A percentile compares a stretch with the other conserved stretches of the same genome.
phyloP scores from a whole-genome alignment of 1,140 invertebrate species.

The Nephila pilipes region DNA sequence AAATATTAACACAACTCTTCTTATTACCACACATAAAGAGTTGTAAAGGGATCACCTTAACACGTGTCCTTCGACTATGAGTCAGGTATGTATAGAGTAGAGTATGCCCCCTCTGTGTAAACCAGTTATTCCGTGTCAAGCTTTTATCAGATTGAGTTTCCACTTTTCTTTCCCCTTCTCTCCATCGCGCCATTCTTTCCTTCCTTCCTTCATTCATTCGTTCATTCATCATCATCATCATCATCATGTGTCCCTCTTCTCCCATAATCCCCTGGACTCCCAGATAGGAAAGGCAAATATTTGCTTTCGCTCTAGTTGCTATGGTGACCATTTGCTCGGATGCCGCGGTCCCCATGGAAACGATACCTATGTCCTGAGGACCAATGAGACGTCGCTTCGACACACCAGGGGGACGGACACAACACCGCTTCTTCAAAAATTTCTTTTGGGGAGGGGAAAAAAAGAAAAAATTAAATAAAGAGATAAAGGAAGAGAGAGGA shows the following conservation, averaged over 20 bases:
- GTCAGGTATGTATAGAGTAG: constrained; percentile 63
- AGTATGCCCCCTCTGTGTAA: constrained; percentile 65
- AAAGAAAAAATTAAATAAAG: constrained; percentile 57
- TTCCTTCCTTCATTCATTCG: constrained; percentile 66
- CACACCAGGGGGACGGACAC: constrained; percentile 53
- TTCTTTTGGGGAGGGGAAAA: constrained; percentile 28
- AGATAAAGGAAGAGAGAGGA: constrained; percentile 53
- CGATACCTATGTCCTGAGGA: constrained; percentile 73
- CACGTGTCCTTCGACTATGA: constrained; percentile 67
- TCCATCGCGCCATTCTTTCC: background rate
- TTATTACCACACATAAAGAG: constrained; percentile 65
- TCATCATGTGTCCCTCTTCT: constrained; percentile 76
- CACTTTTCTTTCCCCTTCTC: constrained; percentile 66
- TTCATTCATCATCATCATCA: constrained; percentile 77
- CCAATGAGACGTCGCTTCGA: constrained; percentile 68
- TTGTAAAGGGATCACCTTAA: constrained; percentile 64
- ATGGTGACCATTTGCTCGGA: constrained; percentile 72
- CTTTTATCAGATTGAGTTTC: constrained; percentile 77
- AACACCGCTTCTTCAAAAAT: constrained; percentile 46
- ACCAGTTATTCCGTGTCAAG: constrained; percentile 76
- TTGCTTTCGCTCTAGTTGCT: constrained; percentile 73
- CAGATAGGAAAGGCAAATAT: constrained; percentile 77
- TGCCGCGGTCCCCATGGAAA: constrained; percentile 72
- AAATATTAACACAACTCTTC: constrained; percentile 58
- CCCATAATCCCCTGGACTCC: constrained; percentile 75